These are phyloP conservation scores for Globodera rostochiensis DNA, from an alignment of 1,140 invertebrate species.

Conservation along the genomic window DNA sequence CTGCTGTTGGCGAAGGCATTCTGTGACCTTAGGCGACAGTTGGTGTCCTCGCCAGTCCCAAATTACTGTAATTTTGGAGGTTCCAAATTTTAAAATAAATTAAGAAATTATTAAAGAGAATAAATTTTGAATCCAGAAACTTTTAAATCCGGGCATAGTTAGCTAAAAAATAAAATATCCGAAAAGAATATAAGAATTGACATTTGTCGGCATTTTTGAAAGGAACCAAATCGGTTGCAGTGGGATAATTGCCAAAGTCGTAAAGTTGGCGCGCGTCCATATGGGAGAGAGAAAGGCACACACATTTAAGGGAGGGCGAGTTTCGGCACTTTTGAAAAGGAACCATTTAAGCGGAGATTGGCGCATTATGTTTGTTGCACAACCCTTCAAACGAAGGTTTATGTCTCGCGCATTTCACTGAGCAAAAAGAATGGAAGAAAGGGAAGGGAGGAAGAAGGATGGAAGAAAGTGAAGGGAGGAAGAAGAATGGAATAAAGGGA, in stretches of 20 bases:
- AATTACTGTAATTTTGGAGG: neutral
- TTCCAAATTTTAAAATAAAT: neutral
- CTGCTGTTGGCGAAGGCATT: neutral
- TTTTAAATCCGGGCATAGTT: too few species aligned
- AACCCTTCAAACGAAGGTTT: neutral
- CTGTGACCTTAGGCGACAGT: neutral
- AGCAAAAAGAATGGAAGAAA: neutral
- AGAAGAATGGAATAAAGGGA: neutral
- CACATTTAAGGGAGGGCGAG: neutral
- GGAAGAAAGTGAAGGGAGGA: neutral
- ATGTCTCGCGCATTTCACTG: neutral
- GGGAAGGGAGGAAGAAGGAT: too few species aligned
- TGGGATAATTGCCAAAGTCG: conserved; percentile 1
- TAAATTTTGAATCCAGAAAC: too few species aligned
- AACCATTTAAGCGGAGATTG: neutral
- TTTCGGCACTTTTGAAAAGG: neutral
- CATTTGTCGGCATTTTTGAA: neutral
- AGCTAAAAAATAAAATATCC: too few species aligned
- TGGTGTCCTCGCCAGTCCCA: neutral
- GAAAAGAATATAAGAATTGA: neutral
- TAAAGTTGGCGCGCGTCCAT: neutral
- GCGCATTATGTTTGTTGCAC: neutral
- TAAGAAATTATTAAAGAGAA: too few species aligned
- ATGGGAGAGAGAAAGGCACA: conserved; percentile 1
- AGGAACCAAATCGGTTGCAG: neutral